These are phyloP conservation scores for Chauna torquata DNA, from an alignment of 2,113 vertebrate genomes.

Conservation along the genomic window DNA sequence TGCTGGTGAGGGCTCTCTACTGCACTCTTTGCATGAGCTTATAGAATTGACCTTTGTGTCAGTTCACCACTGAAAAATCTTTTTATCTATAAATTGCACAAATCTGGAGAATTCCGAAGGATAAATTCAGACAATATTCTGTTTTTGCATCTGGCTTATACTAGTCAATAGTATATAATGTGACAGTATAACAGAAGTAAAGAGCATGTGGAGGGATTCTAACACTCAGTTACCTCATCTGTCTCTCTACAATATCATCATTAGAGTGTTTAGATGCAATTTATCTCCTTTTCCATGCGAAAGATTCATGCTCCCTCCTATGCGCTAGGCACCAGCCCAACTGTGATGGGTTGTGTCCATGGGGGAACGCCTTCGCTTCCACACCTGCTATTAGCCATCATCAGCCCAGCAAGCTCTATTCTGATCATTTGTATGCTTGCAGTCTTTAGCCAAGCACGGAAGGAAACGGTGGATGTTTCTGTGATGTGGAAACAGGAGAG, in stretches of 20 bases:
- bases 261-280: constrained; percentile 51
- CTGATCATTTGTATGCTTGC: background rate
- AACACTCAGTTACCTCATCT: constrained; percentile 43
- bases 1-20: background rate
- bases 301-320: constrained; percentile 29
- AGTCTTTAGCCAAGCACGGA: background rate
- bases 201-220: background rate
- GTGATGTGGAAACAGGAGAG: background rate
- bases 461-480: background rate
- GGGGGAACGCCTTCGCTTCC: background rate
- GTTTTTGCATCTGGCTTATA: background rate
- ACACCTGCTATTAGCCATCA: constrained; percentile 50
- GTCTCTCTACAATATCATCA: constrained; percentile 59
- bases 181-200: background rate
- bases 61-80: background rate
- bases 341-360: background rate
- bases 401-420: constrained; percentile 26
- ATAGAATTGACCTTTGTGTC: background rate
- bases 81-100: background rate
- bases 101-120: background rate
- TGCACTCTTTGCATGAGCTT: background rate
- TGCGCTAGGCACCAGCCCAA: constrained; percentile 37
- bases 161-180: background rate
- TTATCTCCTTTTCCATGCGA: constrained; percentile 41
- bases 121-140: background rate